Evolutionary conservation across 2,888 invertebrate genomes (phyloP), one percentile per base, ranked within the genome.

Genomic region (Acronicta psi): DNA sequence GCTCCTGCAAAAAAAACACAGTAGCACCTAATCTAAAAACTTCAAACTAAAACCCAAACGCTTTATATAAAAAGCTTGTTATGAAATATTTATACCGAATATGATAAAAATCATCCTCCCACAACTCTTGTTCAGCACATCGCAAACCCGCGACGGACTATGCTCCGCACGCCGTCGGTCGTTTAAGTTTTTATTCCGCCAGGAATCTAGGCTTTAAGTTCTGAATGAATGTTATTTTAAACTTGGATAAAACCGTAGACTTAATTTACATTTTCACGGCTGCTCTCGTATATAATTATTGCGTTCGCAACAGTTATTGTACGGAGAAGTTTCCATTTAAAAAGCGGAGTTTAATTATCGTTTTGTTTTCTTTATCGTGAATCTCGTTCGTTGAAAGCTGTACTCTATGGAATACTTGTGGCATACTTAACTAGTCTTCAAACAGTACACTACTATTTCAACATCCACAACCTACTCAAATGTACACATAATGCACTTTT

Each of bases 171-270:
- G 85, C 86, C 79, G 76, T 73, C 77, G 73, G 72, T 86, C 84
- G 84, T 84, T 83, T 81, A 84, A 85, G 84, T 85, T 87, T 83
- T 86, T 85, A 83, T 83, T 84, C 83, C 79, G 54, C 71, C 69
- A 77, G 78, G 81, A 82, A 72, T 80, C 81, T 79, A 72, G 77
- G 77, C 80, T 83, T 82, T 81, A 79, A 84, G 82, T 84, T 71
- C 73, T 77, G 85, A 85, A 86, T 81, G 80, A 79, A 79, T 77
- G 79, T 80, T 86, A 85, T 86, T 85, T 83, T 76, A 80, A 81
- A 83, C 79, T 75, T 65, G 43, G 59, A 59, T 72, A 69, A 71
- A 71, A 80, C 64, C 63, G 77, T 65, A 64, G 56, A 65, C 76
- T 74, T 56, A 60, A 81, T 84, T 82, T 81, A 76, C 77, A 82